Conservation (phyloP, 2,888 invertebrate species). For the Microplitis manilae region DNA sequence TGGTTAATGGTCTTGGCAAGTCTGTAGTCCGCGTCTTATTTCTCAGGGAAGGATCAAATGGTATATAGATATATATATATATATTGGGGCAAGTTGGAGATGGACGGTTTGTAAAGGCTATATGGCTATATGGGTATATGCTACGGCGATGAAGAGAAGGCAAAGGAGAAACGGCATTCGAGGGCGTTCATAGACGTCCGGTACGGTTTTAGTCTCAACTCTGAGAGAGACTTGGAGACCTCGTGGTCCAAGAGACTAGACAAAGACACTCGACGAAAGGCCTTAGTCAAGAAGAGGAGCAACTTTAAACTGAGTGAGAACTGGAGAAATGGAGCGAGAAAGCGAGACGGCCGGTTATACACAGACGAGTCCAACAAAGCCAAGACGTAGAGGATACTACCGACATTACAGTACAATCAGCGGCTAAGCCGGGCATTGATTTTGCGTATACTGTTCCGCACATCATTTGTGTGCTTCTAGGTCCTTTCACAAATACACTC, state of each 20-base stretch:
- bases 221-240: constrained; percentile 18
- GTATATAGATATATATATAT: constrained; percentile 31
- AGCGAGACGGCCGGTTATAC: background rate
- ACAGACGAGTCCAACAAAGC: constrained; percentile 52
- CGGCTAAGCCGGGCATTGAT: constrained; percentile 66
- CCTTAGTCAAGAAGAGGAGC: background rate
- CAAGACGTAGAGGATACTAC: constrained; percentile 52
- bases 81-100: constrained; percentile 8
- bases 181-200: constrained; percentile 38
- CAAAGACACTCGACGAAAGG: constrained; percentile 8
- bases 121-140: background rate
- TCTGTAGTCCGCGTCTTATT: constrained; percentile 38
- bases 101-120: constrained; percentile 32
- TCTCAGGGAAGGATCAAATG: constrained; percentile 41
- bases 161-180: constrained; percentile 24
- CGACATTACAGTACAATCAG: constrained; percentile 61
- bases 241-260: background rate
- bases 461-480: constrained; percentile 59
- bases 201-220: constrained; percentile 18
- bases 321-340: background rate
- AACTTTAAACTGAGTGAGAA: constrained; percentile 19
- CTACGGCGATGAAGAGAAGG: constrained; percentile 32
- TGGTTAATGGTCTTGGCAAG: constrained; percentile 38
- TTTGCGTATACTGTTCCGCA: constrained; percentile 62
- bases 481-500: constrained; percentile 38